phyloP scores from a whole-genome alignment of 1,140 invertebrate genomes.

The Aricia agestis region DNA sequence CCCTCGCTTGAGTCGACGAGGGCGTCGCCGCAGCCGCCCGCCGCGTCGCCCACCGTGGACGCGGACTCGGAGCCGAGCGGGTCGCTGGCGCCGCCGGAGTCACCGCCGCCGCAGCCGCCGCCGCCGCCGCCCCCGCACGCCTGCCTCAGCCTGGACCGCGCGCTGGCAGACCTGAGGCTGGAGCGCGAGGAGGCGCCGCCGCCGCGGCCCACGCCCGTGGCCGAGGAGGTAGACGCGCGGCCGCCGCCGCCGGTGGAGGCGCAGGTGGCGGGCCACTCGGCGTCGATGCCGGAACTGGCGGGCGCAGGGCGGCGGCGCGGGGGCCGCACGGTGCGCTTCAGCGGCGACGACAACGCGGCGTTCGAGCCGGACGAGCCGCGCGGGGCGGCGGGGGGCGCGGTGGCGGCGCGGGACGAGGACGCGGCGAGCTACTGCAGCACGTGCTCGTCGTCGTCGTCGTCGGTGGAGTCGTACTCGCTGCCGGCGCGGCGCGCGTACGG shows the following conservation, averaged over 20 bases:
- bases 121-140: slow-evolving; percentile 66
- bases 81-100: slow-evolving; percentile 46
- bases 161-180: slow-evolving; percentile 58
- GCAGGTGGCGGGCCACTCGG: slow-evolving; percentile 57
- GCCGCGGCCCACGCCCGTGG: slow-evolving; percentile 57
- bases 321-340: slow-evolving; percentile 78
- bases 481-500: slow-evolving; percentile 89
- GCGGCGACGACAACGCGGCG: slow-evolving; percentile 79
- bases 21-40: slow-evolving; percentile 48
- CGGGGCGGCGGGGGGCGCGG: slow-evolving; percentile 29
- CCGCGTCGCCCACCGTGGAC: slow-evolving; percentile 50
- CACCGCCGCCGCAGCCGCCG: slow-evolving; percentile 55
- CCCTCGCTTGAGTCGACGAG: slow-evolving; percentile 75
- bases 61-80: slow-evolving; percentile 58
- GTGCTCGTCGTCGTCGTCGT: slow-evolving; percentile 90
- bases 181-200: slow-evolving; percentile 43
- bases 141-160: slow-evolving; percentile 69
- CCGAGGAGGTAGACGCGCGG: slow-evolving; percentile 49
- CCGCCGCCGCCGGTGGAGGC: slow-evolving; percentile 66
- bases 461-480: slow-evolving; percentile 87
- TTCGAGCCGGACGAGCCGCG: slow-evolving; percentile 76
- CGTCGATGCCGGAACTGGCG: slow-evolving; percentile 64
- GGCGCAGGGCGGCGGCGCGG: slow-evolving; percentile 52
- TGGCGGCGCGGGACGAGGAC: slow-evolving; percentile 77
- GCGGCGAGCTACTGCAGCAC: slow-evolving; percentile 89